Conservation (phyloP, 2,797 vertebrate genomes). For the Podarcis lilfordi region DNA sequence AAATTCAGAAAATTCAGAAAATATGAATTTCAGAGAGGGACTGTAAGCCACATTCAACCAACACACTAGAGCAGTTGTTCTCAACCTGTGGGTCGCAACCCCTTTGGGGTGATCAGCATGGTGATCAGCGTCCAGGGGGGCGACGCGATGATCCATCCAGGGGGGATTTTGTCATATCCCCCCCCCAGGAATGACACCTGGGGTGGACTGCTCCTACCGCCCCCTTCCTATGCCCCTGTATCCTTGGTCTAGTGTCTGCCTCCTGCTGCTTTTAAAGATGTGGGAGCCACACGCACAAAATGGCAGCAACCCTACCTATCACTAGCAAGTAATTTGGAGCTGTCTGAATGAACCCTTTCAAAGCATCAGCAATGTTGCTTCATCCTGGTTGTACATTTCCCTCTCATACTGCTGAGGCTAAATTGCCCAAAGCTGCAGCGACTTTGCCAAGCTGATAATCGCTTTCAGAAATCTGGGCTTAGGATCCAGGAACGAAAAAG, state of each 20-base stretch:
- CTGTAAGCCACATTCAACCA: too few species aligned
- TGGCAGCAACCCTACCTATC: background rate
- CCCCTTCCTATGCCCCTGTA: too few species aligned
- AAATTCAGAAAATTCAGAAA: too few species aligned
- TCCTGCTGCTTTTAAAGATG: background rate
- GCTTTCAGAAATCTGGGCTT: background rate
- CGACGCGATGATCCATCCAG: too few species aligned
- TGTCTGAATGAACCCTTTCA: background rate
- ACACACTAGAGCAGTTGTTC: too few species aligned
- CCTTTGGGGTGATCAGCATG: too few species aligned
- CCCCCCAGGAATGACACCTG: too few species aligned
- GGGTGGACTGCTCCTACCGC: too few species aligned
- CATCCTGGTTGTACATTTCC: background rate
- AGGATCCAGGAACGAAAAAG: conserved; percentile 15
- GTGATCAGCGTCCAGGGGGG: too few species aligned
- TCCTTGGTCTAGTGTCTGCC: background rate
- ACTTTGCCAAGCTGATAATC: conserved; percentile 17
- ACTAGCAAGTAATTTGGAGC: background rate
- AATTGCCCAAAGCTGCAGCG: background rate
- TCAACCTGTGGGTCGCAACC: too few species aligned
- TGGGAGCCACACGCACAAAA: background rate
- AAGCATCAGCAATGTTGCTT: background rate
- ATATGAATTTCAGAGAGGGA: too few species aligned
- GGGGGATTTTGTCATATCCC: too few species aligned
- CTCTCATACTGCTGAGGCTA: background rate